Evolutionary conservation across 1,140 invertebrate genomes (phyloP).

Genomic region (Zaprionus ghesquierei): DNA sequence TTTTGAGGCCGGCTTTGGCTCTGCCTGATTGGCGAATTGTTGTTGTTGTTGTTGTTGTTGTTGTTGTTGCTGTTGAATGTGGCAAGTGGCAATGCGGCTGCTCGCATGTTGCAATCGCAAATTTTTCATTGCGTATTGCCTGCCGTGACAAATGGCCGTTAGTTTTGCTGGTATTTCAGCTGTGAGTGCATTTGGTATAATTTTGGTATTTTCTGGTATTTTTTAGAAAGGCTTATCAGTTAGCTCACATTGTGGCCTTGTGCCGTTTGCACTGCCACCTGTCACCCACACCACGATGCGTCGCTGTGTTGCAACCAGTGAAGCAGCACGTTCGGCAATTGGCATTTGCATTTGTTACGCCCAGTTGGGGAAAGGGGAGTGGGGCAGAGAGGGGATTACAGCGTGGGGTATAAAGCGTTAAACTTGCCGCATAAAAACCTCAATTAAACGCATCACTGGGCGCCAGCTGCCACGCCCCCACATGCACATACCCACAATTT

Average conservation of each 20-base stretch:
- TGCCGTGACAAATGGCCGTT: constrained; percentile 71
- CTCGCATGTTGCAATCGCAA: constrained; percentile 49
- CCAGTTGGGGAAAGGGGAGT: not conserved
- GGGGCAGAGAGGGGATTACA: too few relatives aligned
- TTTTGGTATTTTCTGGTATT: constrained; percentile 13
- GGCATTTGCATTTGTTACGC: not conserved
- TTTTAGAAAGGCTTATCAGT: constrained; percentile 66
- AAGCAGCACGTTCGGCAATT: not conserved
- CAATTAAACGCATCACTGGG: constrained; percentile 72
- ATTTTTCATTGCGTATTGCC: constrained; percentile 22
- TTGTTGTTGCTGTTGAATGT: not conserved
- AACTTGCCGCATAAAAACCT: constrained; percentile 32
- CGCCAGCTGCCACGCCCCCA: constrained; percentile 50
- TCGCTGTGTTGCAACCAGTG: not conserved
- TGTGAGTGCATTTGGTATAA: too few relatives aligned
- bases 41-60: too few relatives aligned
- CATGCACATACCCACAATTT: not conserved
- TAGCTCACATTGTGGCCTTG: constrained; percentile 25
- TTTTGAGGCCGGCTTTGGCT: constrained; percentile 5
- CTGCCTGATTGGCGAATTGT: not conserved
- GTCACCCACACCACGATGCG: not conserved
- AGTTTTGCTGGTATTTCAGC: constrained; percentile 23
- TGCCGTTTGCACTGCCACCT: constrained; percentile 4
- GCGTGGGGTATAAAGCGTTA: not conserved
- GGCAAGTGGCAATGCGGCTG: constrained; percentile 1